phyloP scores from a whole-genome alignment of 2,888 invertebrate species.

The Eristalis tenax region DNA sequence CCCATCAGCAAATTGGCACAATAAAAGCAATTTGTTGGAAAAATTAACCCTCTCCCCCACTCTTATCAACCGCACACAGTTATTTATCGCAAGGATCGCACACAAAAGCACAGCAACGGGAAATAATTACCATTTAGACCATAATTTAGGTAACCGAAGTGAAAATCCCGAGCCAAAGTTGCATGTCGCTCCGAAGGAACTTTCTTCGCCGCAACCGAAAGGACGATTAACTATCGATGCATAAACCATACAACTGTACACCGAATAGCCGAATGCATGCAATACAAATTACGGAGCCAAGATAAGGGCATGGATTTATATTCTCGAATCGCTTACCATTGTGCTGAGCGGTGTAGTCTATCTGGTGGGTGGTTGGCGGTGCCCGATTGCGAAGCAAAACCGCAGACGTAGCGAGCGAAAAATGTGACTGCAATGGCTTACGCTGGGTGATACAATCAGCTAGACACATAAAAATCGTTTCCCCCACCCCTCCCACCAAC shows the following conservation, averaged over 20 bases:
- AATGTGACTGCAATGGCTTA: constrained; percentile 19
- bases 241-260: constrained; percentile 59
- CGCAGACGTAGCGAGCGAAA: constrained; percentile 63
- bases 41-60: constrained; percentile 17
- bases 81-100: constrained; percentile 53
- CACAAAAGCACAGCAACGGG: constrained; percentile 52
- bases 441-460: constrained; percentile 58
- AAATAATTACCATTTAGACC: constrained; percentile 71
- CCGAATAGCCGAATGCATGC: constrained; percentile 59
- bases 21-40: constrained; percentile 66
- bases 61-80: constrained; percentile 55
- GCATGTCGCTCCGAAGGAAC: constrained; percentile 47
- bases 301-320: constrained; percentile 71
- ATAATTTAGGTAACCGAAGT: constrained; percentile 67
- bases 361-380: not conserved
- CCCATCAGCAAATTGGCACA: constrained; percentile 37
- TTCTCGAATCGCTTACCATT: constrained; percentile 58
- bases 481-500: not conserved
- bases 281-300: constrained; percentile 69
- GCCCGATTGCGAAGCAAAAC: constrained; percentile 51
- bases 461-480: constrained; percentile 68
- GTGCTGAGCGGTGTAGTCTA: constrained; percentile 13
- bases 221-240: constrained; percentile 69
- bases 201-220: not conserved
- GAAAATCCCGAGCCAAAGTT: constrained; percentile 61